Base-by-base conservation (phyloP, 64 coral and sea anemone species). In the Catalaphyllia jardinei region DNA sequence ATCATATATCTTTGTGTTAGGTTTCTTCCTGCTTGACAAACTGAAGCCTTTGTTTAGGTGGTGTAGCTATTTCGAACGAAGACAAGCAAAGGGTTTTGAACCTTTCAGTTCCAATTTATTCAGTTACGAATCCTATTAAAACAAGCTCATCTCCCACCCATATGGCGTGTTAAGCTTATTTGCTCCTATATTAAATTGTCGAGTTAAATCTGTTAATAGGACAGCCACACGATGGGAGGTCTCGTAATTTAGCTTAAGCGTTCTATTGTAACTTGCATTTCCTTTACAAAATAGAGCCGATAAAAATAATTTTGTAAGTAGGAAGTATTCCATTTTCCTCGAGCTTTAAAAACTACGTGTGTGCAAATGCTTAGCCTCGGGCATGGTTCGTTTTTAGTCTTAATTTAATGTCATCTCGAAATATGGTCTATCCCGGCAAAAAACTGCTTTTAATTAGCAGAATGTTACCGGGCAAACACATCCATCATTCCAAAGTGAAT, bases 331-430 rank as follows among this genome's bases (percentile, higher is more conserved):
- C 10, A 29, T 79, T 79, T 29, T 57, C 27, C 77, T 59, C 17
- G 16, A 79, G 77, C 77, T 51, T 79, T 79, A 52, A 79, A 79
- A 79, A 60, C 51, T 52, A 79, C 77, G 77, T 79, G 77, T 54
- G 59, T 18, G 60, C 46, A 30, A 79, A 28, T 10, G 50, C 51
- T 29, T 79, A 79, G 77, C 77, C 77, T 79, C 25, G 77, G 77
- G 77, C 77, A 29, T 30, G 71, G 29, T 14, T 29, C 29, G 27
- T 73, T 73, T 30, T 29, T 4, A 12, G 4, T 29, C 13, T 19
- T 75, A 75, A 75, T 75, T 75, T 75, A 16, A 19, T 75, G 14
- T 11, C 2, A 31, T 15, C 17, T 75, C 31, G 18, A 75, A 31
- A 75, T 46, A 73, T 73, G 28, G 54, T 57, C 11, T 57, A 14